Evolutionary conservation across 2,113 vertebrate species (phyloP).

Genomic region (Dipodomys stephensi): DNA sequence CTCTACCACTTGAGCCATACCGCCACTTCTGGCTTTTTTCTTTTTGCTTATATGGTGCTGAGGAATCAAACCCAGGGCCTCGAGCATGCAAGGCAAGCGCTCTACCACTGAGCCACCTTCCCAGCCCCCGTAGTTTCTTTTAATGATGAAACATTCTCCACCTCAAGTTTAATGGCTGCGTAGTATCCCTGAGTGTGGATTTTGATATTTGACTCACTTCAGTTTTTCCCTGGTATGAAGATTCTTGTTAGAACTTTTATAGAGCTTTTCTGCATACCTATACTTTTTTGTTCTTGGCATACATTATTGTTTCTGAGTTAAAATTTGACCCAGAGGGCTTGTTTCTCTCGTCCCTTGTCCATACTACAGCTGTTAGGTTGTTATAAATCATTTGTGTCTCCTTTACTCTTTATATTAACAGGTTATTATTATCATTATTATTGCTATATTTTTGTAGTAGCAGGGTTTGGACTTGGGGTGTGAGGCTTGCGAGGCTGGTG

Average conservation of each 20-base stretch:
- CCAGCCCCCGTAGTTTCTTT: not conserved
- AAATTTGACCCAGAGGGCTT: not conserved
- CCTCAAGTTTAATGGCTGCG: not conserved
- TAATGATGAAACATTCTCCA: not conserved
- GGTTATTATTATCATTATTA: too few species aligned
- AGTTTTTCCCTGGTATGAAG: constrained; percentile 20
- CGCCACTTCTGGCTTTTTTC: too few species aligned
- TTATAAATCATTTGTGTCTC: not conserved
- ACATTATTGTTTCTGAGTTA: constrained; percentile 52
- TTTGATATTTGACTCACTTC: constrained; percentile 20
- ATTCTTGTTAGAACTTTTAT: not conserved
- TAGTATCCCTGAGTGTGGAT: not conserved
- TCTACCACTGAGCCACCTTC: too few species aligned
- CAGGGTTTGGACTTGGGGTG: too few species aligned
- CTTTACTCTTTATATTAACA: not conserved
- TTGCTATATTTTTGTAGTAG: too few species aligned
- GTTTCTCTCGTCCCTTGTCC: not conserved
- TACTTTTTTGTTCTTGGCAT: constrained; percentile 1
- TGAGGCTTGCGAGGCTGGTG: too few species aligned
- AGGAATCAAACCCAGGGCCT: too few species aligned
- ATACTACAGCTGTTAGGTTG: not conserved
- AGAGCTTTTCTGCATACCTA: not conserved
- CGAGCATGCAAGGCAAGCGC: too few species aligned
- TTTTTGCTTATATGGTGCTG: too few species aligned
- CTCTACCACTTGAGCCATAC: too few species aligned